Base-by-base conservation (phyloP, 2,113 vertebrate genomes). In the Nothoprocta pentlandii region DNA sequence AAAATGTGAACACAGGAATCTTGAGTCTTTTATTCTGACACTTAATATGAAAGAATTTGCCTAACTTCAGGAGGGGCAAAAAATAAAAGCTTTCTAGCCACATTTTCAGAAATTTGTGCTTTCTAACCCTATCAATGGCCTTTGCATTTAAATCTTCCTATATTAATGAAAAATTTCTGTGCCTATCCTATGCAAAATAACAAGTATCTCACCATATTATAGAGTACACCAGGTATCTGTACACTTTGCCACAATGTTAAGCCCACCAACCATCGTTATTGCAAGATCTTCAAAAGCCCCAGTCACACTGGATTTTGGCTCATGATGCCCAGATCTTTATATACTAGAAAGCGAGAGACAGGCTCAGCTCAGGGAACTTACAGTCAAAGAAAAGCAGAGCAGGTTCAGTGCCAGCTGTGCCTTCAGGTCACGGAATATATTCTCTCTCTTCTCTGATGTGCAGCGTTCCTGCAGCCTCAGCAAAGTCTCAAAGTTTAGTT, bases 141-240 rank as follows among this genome's bases (percentile, higher is more conserved):
- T 47, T 54, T 25, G 2, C 20, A 32, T 28, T 7, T n/a, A 54
- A 70, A 91, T 1, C 2, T 77, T 12, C 15, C 26, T 26, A 30
- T 30, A 58, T 23, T 62, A 32, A 51, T 47, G 6, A 68, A 78
- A 74, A 80, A 22, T 26, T 46, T 77, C 46, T 58, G 4, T 83
- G 10, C 17, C 42, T 58, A 64, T 66, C 6, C 20, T 41, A 53
- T 21, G 30, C 32, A 85, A 46, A 36, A 28, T 28, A 64, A 56
- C 9, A 12, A 61, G 4, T 15, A 34, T 10, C 3, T 10, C 59
- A 19, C 26, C 30, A 36, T 9, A 12, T 1, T n/a, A 17, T 3
- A 83, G 39, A 30, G 2, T 14, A 34, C 10, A 44, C 2, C 8
- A 16, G 10, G 2, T 39, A 59, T 20, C 26, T 30, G 0, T 6